Conservation (phyloP, 2,888 invertebrate species). For the Morpho achilles region DNA sequence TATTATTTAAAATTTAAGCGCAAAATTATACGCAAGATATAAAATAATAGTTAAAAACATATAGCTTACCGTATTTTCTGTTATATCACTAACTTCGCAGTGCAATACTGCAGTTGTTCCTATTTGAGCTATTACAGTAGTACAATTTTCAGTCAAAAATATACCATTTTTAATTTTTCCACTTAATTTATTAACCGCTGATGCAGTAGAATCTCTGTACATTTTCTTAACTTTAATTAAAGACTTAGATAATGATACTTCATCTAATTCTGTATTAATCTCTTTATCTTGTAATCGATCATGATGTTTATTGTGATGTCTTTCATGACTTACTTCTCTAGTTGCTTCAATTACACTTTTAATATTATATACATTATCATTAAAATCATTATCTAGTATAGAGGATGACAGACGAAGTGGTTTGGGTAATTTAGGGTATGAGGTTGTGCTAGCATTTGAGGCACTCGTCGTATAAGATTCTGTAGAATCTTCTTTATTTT, state of each 20-base stretch:
- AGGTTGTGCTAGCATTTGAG: slow-evolving; percentile 40
- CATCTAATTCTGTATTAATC: slow-evolving; percentile 53
- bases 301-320: slow-evolving; percentile 49
- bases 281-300: slow-evolving; percentile 52
- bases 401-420: slow-evolving; percentile 56
- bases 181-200: slow-evolving; percentile 65
- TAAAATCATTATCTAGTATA: slow-evolving; percentile 52
- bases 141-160: slow-evolving; percentile 81
- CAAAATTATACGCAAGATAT: neutral
- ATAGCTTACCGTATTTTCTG: slow-evolving; percentile 80
- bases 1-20: too few relatives aligned
- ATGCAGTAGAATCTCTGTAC: slow-evolving; percentile 69
- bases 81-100: slow-evolving; percentile 82
- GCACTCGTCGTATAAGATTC: slow-evolving; percentile 49
- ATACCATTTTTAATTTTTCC: slow-evolving; percentile 64
- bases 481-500: slow-evolving; percentile 45
- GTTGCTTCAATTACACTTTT: slow-evolving; percentile 55
- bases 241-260: slow-evolving; percentile 51
- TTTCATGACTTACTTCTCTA: slow-evolving; percentile 46
- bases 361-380: slow-evolving; percentile 60
- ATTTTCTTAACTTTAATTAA: slow-evolving; percentile 71
- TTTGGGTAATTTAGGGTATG: slow-evolving; percentile 61
- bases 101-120: slow-evolving; percentile 81
- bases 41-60: too few relatives aligned
- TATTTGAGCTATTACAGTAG: slow-evolving; percentile 81